These are phyloP conservation scores for Scaptomyza reducta DNA, from an alignment of 2,888 invertebrate genomes.

Conservation along the genomic window DNA sequence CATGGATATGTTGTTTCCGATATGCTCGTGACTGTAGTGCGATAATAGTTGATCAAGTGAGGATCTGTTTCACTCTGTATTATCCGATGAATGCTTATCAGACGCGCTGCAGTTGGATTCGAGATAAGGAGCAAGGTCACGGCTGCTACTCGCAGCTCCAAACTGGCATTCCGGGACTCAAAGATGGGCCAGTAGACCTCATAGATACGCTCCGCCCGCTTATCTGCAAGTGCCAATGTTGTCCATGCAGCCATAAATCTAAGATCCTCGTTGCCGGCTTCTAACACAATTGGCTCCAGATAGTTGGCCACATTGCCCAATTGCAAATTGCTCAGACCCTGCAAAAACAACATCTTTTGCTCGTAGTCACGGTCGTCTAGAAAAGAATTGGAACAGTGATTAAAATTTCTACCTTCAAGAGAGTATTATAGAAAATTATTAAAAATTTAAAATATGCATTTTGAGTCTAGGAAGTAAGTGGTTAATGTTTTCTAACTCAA, in stretches of 20 bases:
- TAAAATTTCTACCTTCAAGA: neutral
- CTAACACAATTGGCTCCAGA: conserved; percentile 86
- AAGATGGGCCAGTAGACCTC: conserved; percentile 89
- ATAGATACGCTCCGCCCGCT: conserved; percentile 86
- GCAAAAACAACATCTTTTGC: conserved; percentile 89
- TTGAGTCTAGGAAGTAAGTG: too few species aligned
- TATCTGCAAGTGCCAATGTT: conserved; percentile 85
- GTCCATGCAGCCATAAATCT: conserved; percentile 89
- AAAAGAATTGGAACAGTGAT: conserved; percentile 13
- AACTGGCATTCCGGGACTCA: conserved; percentile 87
- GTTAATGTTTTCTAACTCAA: neutral
- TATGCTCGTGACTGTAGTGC: conserved; percentile 88
- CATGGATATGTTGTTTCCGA: conserved; percentile 88
- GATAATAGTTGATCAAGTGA: conserved; percentile 89
- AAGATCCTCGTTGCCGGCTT: conserved; percentile 84
- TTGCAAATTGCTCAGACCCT: conserved; percentile 89
- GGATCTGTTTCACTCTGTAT: conserved; percentile 87
- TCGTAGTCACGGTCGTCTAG: conserved; percentile 88
- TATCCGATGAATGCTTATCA: conserved; percentile 89
- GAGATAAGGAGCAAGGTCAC: conserved; percentile 88
- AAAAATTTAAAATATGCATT: too few species aligned
- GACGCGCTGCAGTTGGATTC: conserved; percentile 87
- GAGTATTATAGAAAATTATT: too few species aligned
- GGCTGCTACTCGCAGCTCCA: conserved; percentile 88
- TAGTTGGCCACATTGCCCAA: conserved; percentile 86